A percentile compares a stretch with the other conserved stretches of the same genome.
phyloP scores from a whole-genome alignment of 2,888 invertebrate genomes.

The Tachina fera region DNA sequence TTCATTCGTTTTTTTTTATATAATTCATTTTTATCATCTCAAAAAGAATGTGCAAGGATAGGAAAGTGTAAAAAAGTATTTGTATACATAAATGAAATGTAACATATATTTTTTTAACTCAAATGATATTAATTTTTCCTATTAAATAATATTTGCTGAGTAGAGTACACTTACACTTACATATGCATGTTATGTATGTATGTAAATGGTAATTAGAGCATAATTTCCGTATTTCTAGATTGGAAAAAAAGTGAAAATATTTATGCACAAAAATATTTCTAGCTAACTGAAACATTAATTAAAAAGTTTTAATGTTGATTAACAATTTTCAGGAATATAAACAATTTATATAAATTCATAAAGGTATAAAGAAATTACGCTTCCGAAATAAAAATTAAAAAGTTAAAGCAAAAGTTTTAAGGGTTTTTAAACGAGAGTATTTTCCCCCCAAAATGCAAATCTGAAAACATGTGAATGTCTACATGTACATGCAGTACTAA shows the following conservation, averaged over 20 bases:
- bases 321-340: slow-evolving; percentile 33
- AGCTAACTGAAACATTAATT: slow-evolving; percentile 46
- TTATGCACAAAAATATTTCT: too few species aligned
- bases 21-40: slow-evolving; percentile 3
- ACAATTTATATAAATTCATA: slow-evolving; percentile 21
- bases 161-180: background rate
- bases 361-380: background rate
- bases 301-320: slow-evolving; percentile 31
- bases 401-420: too few species aligned
- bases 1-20: background rate
- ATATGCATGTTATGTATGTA: background rate
- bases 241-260: slow-evolving; percentile 46
- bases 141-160: background rate
- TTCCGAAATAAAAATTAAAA: too few species aligned
- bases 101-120: background rate
- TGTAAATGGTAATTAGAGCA: slow-evolving; percentile 60
- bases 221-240: slow-evolving; percentile 56
- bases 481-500: too few species aligned
- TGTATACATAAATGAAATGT: too few species aligned
- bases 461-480: too few species aligned
- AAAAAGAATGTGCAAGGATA: background rate
- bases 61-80: background rate
- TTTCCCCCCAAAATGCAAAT: too few species aligned
- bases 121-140: slow-evolving; percentile 31
- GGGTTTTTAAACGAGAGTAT: too few species aligned